Conservation (phyloP, 30 jellyfish, hydroid and myxozoan species). For the Aurelia sp. region DNA sequence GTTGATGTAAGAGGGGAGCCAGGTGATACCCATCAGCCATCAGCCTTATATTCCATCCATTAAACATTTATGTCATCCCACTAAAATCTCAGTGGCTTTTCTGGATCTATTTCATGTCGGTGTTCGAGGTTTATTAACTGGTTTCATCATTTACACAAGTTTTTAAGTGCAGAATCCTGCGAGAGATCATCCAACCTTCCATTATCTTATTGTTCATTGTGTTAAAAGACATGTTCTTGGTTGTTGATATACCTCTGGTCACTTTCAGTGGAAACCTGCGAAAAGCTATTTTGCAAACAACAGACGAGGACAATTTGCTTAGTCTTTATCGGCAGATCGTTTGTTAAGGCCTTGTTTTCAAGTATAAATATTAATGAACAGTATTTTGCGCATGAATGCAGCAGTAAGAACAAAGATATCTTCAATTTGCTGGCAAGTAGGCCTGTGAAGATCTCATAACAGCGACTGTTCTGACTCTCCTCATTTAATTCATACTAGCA, state of each 20-base stretch:
- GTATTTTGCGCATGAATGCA: slow-evolving; percentile 25
- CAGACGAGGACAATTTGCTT: slow-evolving; percentile 64
- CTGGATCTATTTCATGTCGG: slow-evolving; percentile 56
- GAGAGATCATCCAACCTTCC: slow-evolving; percentile 1
- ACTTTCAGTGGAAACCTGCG: slow-evolving; percentile 30
- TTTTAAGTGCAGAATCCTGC: neutral
- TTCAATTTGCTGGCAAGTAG: slow-evolving; percentile 48
- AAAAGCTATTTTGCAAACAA: slow-evolving; percentile 46
- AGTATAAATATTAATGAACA: slow-evolving; percentile 58
- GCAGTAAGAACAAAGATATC: slow-evolving; percentile 30
- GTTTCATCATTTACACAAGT: slow-evolving; percentile 5
- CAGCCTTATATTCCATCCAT: slow-evolving; percentile 30
- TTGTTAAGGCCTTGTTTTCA: slow-evolving; percentile 60
- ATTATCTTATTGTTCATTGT: slow-evolving; percentile 10
- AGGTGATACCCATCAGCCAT: slow-evolving; percentile 44
- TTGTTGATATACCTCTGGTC: slow-evolving; percentile 32
- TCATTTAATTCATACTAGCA: neutral
- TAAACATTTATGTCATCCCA: slow-evolving; percentile 41
- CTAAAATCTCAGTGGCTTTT: slow-evolving; percentile 27
- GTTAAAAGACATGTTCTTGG: slow-evolving; percentile 14
- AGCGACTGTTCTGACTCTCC: neutral
- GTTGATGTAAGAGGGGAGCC: slow-evolving; percentile 26
- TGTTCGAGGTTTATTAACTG: slow-evolving; percentile 14
- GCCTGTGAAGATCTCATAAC: neutral
- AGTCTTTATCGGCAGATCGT: slow-evolving; percentile 55